phyloP scores from a whole-genome alignment of 2,113 vertebrate species.

The Chunga burmeisteri region DNA sequence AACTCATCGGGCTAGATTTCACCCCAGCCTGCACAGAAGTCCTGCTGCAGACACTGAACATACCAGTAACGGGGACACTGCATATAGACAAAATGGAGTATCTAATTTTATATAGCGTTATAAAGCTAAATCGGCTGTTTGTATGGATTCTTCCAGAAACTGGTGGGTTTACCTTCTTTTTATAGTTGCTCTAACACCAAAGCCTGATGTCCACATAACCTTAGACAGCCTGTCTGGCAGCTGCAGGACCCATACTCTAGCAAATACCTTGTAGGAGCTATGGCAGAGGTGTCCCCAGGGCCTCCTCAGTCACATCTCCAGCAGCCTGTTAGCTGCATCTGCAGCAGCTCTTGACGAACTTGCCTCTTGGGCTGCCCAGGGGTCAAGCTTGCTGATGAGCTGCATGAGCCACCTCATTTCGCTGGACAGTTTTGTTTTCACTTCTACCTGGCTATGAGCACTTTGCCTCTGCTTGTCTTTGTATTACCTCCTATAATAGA shows the following conservation, averaged over 20 bases:
- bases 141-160: background rate
- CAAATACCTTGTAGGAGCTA: background rate
- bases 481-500: background rate
- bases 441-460: background rate
- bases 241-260: background rate
- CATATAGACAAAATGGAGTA: background rate
- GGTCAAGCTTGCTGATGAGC: background rate
- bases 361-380: conserved; percentile 1
- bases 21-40: background rate
- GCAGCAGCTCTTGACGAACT: background rate
- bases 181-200: background rate
- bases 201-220: background rate
- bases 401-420: background rate
- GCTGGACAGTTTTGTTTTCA: background rate
- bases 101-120: background rate
- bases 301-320: background rate
- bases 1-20: background rate
- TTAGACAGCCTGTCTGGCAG: background rate
- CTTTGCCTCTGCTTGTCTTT: background rate
- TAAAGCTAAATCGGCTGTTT: background rate
- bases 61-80: background rate
- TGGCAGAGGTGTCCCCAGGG: background rate
- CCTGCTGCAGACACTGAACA: background rate
- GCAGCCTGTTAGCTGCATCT: background rate
- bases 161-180: background rate